Percentiles rank a stretch among this genome's conserved stretches.
Evolutionary conservation across 2,113 vertebrate genomes (phyloP).

Genomic region (Urocolius indicus): DNA sequence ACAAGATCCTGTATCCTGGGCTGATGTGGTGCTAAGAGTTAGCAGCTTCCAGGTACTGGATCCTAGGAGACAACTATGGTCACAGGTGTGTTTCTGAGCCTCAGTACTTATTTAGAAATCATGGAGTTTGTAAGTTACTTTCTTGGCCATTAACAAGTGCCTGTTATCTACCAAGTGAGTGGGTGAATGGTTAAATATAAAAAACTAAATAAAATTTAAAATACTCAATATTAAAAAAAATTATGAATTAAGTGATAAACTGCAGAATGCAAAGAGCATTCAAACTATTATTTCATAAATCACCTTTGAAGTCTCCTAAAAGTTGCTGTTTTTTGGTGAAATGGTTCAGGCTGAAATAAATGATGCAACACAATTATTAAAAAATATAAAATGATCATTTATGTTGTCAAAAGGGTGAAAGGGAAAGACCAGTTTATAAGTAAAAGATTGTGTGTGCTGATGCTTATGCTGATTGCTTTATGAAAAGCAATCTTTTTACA

Average conservation of each 20-base stretch:
- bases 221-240: background rate
- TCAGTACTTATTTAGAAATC: background rate
- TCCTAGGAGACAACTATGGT: background rate
- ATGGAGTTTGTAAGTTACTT: background rate
- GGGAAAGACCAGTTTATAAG: slow-evolving; percentile 10
- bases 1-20: background rate
- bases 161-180: background rate
- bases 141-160: background rate
- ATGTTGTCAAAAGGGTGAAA: slow-evolving; percentile 22
- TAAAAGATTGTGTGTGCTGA: slow-evolving; percentile 10
- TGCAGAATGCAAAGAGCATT: slow-evolving; percentile 26
- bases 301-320: background rate
- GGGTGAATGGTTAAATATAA: background rate
- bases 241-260: background rate
- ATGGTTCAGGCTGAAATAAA: slow-evolving; percentile 34
- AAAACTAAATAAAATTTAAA: background rate
- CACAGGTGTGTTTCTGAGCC: background rate
- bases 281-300: slow-evolving; percentile 32
- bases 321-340: slow-evolving; percentile 9
- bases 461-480: slow-evolving; percentile 20
- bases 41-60: background rate
- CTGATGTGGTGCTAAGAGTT: background rate
- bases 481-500: background rate
- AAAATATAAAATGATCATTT: slow-evolving; percentile 42
- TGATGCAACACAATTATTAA: slow-evolving; percentile 18